Evolutionary conservation across 2,797 vertebrate genomes (phyloP).

Genomic region (Helarctos malayanus): DNA sequence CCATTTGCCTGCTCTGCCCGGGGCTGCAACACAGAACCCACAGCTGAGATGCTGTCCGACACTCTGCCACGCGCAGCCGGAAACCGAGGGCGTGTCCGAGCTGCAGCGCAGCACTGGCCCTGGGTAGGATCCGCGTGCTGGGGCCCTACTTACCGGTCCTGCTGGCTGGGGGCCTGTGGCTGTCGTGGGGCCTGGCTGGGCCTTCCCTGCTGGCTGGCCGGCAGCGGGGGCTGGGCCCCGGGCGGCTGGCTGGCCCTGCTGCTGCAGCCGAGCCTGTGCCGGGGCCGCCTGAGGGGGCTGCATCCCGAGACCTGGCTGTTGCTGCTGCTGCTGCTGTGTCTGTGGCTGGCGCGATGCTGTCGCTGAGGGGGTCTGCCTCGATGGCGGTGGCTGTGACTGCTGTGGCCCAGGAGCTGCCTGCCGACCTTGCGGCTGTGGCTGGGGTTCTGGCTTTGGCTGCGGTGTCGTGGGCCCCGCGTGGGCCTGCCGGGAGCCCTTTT

Average conservation of each 20-base stretch:
- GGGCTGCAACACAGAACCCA: constrained; percentile 87
- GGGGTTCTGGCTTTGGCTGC: constrained; percentile 87
- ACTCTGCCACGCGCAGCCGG: background rate
- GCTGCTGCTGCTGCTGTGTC: constrained; percentile 79
- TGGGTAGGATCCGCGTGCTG: background rate
- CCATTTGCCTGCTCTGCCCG: constrained; percentile 91
- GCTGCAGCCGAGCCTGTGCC: constrained; percentile 82
- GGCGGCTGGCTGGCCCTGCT: constrained; percentile 81
- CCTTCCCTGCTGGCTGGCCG: constrained; percentile 89
- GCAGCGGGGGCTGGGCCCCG: constrained; percentile 88
- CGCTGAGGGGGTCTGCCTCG: constrained; percentile 88
- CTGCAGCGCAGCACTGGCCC: background rate
- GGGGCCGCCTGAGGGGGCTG: constrained; percentile 71
- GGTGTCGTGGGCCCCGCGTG: constrained; percentile 87
- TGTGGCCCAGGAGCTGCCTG: constrained; percentile 90
- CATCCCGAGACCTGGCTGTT: constrained; percentile 60
- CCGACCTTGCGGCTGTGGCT: constrained; percentile 87
- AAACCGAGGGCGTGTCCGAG: background rate
- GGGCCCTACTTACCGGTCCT: constrained; percentile 90
- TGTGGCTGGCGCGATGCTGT: constrained; percentile 88
- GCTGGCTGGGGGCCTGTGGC: constrained; percentile 89
- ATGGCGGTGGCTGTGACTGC: constrained; percentile 84
- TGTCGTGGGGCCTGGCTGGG: constrained; percentile 80
- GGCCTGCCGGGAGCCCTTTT: constrained; percentile 92
- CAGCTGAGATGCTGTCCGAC: background rate